Evolutionary conservation across 2,113 vertebrate genomes (phyloP), one percentile per base, ranked within the genome.

Genomic region (Syrrhaptes paradoxus): DNA sequence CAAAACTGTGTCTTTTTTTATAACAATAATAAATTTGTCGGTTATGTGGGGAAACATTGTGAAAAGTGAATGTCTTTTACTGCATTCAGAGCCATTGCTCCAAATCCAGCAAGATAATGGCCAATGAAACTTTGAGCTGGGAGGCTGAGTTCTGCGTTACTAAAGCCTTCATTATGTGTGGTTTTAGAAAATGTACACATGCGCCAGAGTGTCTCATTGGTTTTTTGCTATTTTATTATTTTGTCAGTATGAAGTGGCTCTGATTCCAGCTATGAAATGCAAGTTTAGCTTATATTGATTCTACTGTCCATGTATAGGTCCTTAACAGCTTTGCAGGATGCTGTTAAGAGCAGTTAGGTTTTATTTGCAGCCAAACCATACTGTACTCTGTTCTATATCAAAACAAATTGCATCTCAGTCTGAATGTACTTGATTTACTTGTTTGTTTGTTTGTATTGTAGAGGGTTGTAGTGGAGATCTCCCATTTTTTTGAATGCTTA

Each of bases 1-100:
- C 84, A 91, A 82, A 95, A 93, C 82, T 80, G 73, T 95, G 65
- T 95, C 96, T 81, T 75, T 93, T 86, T 97, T 97, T 94, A 97
- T 89, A 85, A 65, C 84, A 81, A 81, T 83, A 97, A 93, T 97
- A 97, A 97, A 97, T 97, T 96, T 97, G 90, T 93, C 95, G 93
- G 74, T 95, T 96, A 87, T 49, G 66, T 79, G 90, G 93, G 51
- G 67, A 97, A 97, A 96, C 90, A 61, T 52, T 92, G 79, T 96
- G 88, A 96, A 77, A 97, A 98, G 96, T 87, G 79, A 93, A 81
- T 96, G 84, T 57, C 61, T 97, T 96, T 96, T 94, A 91, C 89
- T 96, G 80, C 72, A 25, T 93, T 94, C 89, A 68, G 63, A 72
- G 83, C 71, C 13, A 7, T 95, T 95, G 84, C 92, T 95, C 93